Evolutionary conservation across 2,113 vertebrate species (phyloP).

Genomic region (Gasterosteus aculeatus): DNA sequence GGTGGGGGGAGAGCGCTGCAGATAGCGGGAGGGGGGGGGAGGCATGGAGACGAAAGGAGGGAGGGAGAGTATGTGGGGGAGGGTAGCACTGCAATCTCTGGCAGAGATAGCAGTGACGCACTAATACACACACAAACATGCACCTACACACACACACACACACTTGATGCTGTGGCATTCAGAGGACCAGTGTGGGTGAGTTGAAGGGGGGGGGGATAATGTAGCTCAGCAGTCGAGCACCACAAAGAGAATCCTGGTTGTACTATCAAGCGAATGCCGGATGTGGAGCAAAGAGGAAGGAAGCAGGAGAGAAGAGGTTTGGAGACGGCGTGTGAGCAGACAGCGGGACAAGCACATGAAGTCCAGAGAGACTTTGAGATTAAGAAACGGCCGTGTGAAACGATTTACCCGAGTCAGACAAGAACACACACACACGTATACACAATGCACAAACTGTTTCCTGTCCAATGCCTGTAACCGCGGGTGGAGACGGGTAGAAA

Average conservation of each 20-base stretch:
- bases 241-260: conserved; percentile 25
- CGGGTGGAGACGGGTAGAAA: conserved; percentile 75
- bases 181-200: conserved; percentile 33
- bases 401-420: conserved; percentile 39
- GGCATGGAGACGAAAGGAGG: conserved; percentile 56
- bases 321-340: conserved; percentile 22
- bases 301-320: conserved; percentile 21
- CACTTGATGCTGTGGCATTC: conserved; percentile 56
- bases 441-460: conserved; percentile 55
- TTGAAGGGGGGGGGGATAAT: conserved; percentile 1
- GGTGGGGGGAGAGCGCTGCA: conserved; percentile 31
- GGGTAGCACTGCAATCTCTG: conserved; percentile 72
- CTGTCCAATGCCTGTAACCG: conserved; percentile 69
- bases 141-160: conserved; percentile 26
- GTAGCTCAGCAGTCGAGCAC: conserved; percentile 32
- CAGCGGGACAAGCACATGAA: neutral
- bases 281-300: conserved; percentile 29
- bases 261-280: conserved; percentile 37
- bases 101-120: conserved; percentile 74
- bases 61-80: conserved; percentile 70
- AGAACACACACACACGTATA: conserved; percentile 24
- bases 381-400: conserved; percentile 30
- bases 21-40: conserved; percentile 63
- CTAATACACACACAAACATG: conserved; percentile 41
- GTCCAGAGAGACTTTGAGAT: conserved; percentile 23